phyloP scores from a whole-genome alignment of 2,797 vertebrate genomes.

The Alauda arvensis region DNA sequence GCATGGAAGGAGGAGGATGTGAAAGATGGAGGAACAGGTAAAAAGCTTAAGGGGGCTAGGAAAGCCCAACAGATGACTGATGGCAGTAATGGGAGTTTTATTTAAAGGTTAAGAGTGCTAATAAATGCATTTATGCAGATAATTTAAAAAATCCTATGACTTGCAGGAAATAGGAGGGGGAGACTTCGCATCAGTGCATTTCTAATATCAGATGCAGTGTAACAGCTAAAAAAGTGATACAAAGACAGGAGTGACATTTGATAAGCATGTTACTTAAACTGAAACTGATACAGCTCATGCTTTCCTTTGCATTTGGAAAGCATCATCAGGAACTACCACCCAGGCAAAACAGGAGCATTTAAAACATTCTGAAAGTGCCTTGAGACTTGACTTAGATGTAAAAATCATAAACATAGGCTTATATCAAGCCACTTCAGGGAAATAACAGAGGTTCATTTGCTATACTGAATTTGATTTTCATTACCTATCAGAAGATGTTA shows the following conservation, averaged over 20 bases:
- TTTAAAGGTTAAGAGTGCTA: slow-evolving; percentile 15
- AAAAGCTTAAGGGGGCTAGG: neutral
- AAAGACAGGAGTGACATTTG: slow-evolving; percentile 18
- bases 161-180: slow-evolving; percentile 1
- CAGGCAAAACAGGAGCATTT: neutral
- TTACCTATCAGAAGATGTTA: neutral
- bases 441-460: neutral
- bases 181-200: slow-evolving; percentile 1
- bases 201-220: neutral
- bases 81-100: neutral
- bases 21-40: slow-evolving; percentile 13
- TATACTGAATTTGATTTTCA: neutral
- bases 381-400: neutral
- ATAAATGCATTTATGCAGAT: slow-evolving; percentile 21
- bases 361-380: neutral
- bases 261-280: slow-evolving; percentile 10
- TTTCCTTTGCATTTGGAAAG: neutral
- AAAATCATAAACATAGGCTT: neutral
- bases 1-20: neutral
- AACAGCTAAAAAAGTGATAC: neutral
- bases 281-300: neutral
- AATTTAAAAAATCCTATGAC: neutral
- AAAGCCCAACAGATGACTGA: slow-evolving; percentile 7
- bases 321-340: neutral
- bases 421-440: neutral